Evolutionary conservation across 2,797 vertebrate species (phyloP), one percentile per base, ranked within the genome.

Genomic region (Gadopsis marmoratus): DNA sequence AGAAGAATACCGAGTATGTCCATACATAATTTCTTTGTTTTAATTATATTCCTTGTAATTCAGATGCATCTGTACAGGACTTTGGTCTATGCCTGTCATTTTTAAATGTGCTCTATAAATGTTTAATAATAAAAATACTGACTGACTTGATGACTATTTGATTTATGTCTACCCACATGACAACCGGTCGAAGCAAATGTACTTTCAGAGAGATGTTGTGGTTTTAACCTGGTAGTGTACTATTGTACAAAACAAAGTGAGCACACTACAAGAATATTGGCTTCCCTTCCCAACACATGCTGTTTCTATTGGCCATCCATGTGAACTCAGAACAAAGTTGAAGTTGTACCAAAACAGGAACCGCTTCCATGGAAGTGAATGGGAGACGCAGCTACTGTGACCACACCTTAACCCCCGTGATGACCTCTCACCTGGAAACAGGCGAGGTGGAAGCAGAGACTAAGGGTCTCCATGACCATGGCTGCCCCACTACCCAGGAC

Each of bases 381-480:
- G 31, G 10, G 13, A 62, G 21, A 51, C 8, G 0, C 2, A 73
- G 61, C 74, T 63, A 71, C 63, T 71, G 76, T 88, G 80, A 88
- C 81, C 31, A 47, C 69, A 85, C 74, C 79, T 68, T 50, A 31
- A 80, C 61, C 55, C 55, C 1, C 11, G 64, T 69, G 51, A 53
- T 72, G 61, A 62, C 77, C 85, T 82, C 98, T 98, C 97, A 99
- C 97, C 97, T 98, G 97, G 95, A 99, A 99, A 95, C 97, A 98
- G 92, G 94, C 92, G 84, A 97, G 96, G 95, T 99, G 98, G 96
- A 97, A 98, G 96, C 95, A 97, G 94, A 99, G 97, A 94, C 96
- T 96, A 96, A 99, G 96, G 92, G 97, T 95, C 68, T 98, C 96
- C 95, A 99, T 96, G 95, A 98, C 95, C 97, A 99, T 97, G 94